Percentiles rank a stretch among this genome's conserved stretches.
These are phyloP conservation scores for Aleiodes alternator DNA, from an alignment of 2,888 invertebrate genomes.

Conservation along the genomic window DNA sequence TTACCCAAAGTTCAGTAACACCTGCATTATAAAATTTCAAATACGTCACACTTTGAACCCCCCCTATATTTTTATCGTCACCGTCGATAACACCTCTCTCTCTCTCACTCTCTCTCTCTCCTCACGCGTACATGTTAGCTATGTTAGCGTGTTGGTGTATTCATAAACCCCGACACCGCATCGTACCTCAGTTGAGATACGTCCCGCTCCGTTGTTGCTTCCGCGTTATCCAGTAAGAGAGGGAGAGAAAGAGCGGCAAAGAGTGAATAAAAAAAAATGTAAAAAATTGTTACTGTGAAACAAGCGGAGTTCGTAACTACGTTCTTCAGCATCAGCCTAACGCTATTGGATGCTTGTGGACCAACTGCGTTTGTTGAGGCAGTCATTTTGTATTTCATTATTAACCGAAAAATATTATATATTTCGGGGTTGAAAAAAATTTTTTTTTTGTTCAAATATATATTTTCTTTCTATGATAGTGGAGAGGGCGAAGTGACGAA, in stretches of 20 bases:
- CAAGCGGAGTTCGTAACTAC: too few relatives aligned
- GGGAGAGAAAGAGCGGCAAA: constrained; percentile 1
- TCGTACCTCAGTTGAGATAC: constrained; percentile 39
- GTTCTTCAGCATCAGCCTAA: too few relatives aligned
- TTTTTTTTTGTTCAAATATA: too few relatives aligned
- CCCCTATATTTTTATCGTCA: constrained; percentile 15
- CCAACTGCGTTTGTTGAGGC: too few relatives aligned
- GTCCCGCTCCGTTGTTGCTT: constrained; percentile 26
- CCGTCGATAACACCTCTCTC: constrained; percentile 13
- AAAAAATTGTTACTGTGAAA: background rate
- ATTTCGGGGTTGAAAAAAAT: too few relatives aligned
- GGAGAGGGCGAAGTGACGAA: background rate
- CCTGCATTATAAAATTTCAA: background rate
- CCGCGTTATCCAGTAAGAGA: constrained; percentile 29
- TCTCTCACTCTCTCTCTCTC: too few relatives aligned
- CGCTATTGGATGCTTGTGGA: too few relatives aligned
- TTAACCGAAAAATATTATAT: too few relatives aligned
- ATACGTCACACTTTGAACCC: constrained; percentile 15
- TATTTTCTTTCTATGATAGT: background rate
- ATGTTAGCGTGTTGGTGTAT: constrained; percentile 8
- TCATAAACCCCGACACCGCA: constrained; percentile 28
- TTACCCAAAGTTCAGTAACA: background rate
- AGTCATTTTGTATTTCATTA: too few relatives aligned
- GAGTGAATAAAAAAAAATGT: background rate
- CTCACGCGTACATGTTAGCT: constrained; percentile 11